Conservation (phyloP, 35 echinoderm and acorn worm genomes). For the Apostichopus californicus region DNA sequence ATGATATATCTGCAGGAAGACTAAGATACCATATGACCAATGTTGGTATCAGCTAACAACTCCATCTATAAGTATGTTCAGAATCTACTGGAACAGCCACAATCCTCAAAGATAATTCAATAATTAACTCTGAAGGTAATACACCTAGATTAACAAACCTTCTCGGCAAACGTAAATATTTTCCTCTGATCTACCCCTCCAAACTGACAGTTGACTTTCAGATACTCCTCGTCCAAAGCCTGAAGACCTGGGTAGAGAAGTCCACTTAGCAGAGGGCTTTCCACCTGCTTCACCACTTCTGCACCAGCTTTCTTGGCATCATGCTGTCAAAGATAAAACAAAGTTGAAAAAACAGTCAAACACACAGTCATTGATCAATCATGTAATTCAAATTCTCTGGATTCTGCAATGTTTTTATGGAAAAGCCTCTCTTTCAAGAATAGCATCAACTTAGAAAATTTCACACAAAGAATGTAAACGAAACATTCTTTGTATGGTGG, state of each 20-base stretch:
- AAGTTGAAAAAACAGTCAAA: no score
- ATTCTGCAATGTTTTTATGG: no score
- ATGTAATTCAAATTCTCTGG: no score
- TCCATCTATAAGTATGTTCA: no score
- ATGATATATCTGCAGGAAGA: neutral
- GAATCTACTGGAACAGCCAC: no score
- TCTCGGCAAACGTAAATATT: constrained; percentile 98
- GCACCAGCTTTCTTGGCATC: constrained; percentile 98
- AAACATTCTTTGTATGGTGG: no score
- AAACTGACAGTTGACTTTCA: constrained; percentile 96
- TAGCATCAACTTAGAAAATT: no score
- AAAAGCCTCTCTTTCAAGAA: no score
- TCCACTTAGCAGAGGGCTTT: constrained; percentile 89
- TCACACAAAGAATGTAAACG: no score
- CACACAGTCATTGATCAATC: no score
- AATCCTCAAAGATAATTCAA: neutral
- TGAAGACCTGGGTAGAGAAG: constrained; percentile 96
- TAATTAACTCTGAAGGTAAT: no score
- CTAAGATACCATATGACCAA: neutral
- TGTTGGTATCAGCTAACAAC: no score
- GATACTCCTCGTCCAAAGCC: constrained; percentile 97
- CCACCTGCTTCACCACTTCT: constrained; percentile 98
- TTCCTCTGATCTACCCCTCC: constrained; percentile 98
- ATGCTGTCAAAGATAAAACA: constrained; percentile 47
- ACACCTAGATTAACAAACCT: constrained; percentile 25